A percentile compares a stretch with the other conserved stretches of the same genome.
phyloP scores from a whole-genome alignment of 2,888 invertebrate species.

The Microplitis deprimator region DNA sequence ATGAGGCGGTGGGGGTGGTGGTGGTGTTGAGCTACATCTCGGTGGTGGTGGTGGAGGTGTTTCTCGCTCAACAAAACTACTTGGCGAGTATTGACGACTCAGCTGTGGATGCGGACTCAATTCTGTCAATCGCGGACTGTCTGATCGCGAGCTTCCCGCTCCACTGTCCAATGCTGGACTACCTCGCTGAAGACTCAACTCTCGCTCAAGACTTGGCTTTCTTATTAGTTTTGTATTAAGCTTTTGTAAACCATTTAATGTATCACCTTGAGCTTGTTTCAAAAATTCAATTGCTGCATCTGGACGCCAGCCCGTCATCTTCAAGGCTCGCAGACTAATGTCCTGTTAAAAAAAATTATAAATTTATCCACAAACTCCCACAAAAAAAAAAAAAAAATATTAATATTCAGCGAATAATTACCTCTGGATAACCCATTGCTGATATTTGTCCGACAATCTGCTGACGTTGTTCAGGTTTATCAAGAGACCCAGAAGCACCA shows the following conservation, averaged over 20 bases:
- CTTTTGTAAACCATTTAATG: slow-evolving; percentile 75
- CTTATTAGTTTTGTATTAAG: slow-evolving; percentile 82
- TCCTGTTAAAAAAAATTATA: slow-evolving; percentile 73
- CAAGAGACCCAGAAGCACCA: slow-evolving; percentile 77
- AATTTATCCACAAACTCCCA: background rate
- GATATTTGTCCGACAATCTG: slow-evolving; percentile 77
- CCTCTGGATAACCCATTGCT: slow-evolving; percentile 84
- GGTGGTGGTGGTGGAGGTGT: slow-evolving; percentile 83
- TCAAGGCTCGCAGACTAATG: slow-evolving; percentile 79
- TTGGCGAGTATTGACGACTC: slow-evolving; percentile 82
- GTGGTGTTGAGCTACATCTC: slow-evolving; percentile 79
- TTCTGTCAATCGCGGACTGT: slow-evolving; percentile 85
- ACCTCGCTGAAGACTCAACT: slow-evolving; percentile 82
- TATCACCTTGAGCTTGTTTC: slow-evolving; percentile 76
- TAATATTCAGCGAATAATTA: slow-evolving; percentile 59
- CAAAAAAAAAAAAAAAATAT: background rate
- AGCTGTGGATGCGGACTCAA: slow-evolving; percentile 77
- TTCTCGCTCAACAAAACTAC: slow-evolving; percentile 75
- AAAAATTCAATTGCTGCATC: slow-evolving; percentile 81
- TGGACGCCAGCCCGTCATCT: slow-evolving; percentile 79
- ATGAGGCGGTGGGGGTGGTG: slow-evolving; percentile 76
- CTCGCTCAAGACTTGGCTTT: slow-evolving; percentile 91
- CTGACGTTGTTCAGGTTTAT: slow-evolving; percentile 79
- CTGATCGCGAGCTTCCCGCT: slow-evolving; percentile 90
- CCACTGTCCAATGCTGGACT: slow-evolving; percentile 92